Evolutionary conservation across 2,113 vertebrate genomes (phyloP).

Genomic region (Nesogale talazaci): DNA sequence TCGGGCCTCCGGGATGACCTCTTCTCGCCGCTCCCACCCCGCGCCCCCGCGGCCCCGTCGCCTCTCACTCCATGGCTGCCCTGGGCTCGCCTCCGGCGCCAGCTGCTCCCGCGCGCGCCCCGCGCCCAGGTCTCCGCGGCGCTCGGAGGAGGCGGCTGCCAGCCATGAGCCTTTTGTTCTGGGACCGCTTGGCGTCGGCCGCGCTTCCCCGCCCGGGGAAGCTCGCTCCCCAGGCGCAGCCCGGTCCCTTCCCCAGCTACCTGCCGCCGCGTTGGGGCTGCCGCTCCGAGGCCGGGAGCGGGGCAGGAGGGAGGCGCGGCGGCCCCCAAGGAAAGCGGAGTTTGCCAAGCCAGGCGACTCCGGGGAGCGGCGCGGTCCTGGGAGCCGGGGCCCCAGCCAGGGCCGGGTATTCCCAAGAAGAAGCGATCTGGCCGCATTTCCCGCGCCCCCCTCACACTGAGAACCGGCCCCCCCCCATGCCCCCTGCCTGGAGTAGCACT

Average conservation of each 20-base stretch:
- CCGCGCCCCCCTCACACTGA: background rate
- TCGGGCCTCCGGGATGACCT: conserved; percentile 58
- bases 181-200: conserved; percentile 31
- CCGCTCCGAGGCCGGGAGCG: background rate
- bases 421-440: background rate
- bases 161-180: conserved; percentile 82
- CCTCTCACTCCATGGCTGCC: conserved; percentile 64
- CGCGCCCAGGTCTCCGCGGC: conserved; percentile 50
- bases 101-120: conserved; percentile 33
- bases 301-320: background rate
- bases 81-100: background rate
- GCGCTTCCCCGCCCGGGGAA: conserved; percentile 33
- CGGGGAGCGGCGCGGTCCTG: background rate
- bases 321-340: background rate
- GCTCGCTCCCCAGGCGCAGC: conserved; percentile 58
- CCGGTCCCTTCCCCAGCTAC: conserved; percentile 63
- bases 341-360: background rate
- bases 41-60: background rate
- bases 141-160: conserved; percentile 54
- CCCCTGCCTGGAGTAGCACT: too few species aligned
- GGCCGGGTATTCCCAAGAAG: background rate
- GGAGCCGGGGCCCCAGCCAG: background rate
- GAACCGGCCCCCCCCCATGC: too few species aligned
- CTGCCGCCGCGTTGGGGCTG: background rate
- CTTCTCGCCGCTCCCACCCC: conserved; percentile 37